Base-by-base conservation (phyloP, 1,140 invertebrate genomes). In the Conus betulinus region DNA sequence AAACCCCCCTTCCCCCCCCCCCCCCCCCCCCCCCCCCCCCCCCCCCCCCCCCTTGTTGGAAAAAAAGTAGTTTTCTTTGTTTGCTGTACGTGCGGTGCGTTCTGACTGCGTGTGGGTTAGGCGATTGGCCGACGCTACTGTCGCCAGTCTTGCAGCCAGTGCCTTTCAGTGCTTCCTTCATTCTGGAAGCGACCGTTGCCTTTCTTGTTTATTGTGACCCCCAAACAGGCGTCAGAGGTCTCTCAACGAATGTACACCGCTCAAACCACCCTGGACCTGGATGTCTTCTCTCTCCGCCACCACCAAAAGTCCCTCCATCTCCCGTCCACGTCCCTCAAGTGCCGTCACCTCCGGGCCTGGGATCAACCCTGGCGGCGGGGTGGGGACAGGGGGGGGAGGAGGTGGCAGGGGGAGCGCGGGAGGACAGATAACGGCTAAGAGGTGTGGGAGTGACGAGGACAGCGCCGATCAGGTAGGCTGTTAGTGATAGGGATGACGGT, bases 181-280 rank as follows among this genome's bases (percentile, higher is more conserved):
- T n/a, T n/a, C n/a, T n/a, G n/a, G n/a, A n/a, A n/a, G n/a, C n/a
- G n/a, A n/a, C n/a, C n/a, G n/a, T n/a, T n/a, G n/a, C n/a, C n/a
- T n/a, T n/a, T n/a, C n/a, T n/a, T n/a, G n/a, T n/a, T n/a, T n/a
- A n/a, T n/a, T n/a, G n/a, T n/a, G n/a, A n/a, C n/a, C n/a, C n/a
- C n/a, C n/a, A n/a, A n/a, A 53, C 85, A 87, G 85, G 85, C 85
- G 13, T 6, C 20, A 11, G 85, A 87, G 53, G 25, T 78, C 52
- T 78, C 85, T 5, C 23, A 5, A 11, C 15, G 27, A 15, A 3
- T 5, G 67, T 87, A 25, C 85, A n/a, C 71, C 4, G 85, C 71
- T 5, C 39, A 78, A 39, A 57, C 71, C 39, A 87, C 85, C 25
- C 53, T 87, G 53, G 27, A 87, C 6, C 20, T 87, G 17, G 85